These are phyloP conservation scores for Hormaphis cornu DNA, from an alignment of 1,140 invertebrate genomes.

Conservation along the genomic window DNA sequence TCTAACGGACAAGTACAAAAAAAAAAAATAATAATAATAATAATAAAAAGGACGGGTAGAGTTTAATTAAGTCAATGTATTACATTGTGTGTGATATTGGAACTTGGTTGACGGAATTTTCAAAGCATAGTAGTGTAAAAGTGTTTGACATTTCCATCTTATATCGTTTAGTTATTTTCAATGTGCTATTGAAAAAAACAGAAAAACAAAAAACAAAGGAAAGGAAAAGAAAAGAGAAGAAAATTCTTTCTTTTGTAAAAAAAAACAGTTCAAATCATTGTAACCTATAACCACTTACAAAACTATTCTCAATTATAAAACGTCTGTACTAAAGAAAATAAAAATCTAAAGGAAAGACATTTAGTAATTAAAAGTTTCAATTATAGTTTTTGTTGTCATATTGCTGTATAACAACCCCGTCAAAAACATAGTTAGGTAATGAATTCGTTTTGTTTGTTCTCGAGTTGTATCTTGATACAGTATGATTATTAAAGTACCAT, in stretches of 20 bases:
- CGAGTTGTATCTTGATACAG: too few relatives aligned
- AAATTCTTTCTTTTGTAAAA: slow-evolving; percentile 1
- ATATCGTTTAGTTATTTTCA: slow-evolving; percentile 31
- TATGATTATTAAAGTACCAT: too few relatives aligned
- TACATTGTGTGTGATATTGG: not conserved
- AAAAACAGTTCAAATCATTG: not conserved
- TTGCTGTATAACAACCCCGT: not conserved
- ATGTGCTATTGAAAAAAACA: slow-evolving; percentile 11
- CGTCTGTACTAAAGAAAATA: not conserved
- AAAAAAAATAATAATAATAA: not conserved
- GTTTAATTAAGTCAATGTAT: slow-evolving; percentile 28
- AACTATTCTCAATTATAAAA: slow-evolving; percentile 4
- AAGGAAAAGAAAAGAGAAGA: not conserved
- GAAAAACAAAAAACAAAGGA: not conserved
- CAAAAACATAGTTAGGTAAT: not conserved
- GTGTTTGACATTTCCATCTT: slow-evolving; percentile 28
- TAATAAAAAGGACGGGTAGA: not conserved
- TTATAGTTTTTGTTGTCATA: not conserved
- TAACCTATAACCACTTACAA: not conserved
- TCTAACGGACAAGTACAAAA: not conserved
- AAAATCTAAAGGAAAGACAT: not conserved
- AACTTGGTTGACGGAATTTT: not conserved
- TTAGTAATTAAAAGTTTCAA: slow-evolving; percentile 14
- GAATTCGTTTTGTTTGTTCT: too few relatives aligned
- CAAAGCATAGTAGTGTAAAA: not conserved